Percentiles rank a stretch among this genome's conserved stretches.
Conservation (phyloP, 1,140 invertebrate species). For the Cotesia chilonis region DNA sequence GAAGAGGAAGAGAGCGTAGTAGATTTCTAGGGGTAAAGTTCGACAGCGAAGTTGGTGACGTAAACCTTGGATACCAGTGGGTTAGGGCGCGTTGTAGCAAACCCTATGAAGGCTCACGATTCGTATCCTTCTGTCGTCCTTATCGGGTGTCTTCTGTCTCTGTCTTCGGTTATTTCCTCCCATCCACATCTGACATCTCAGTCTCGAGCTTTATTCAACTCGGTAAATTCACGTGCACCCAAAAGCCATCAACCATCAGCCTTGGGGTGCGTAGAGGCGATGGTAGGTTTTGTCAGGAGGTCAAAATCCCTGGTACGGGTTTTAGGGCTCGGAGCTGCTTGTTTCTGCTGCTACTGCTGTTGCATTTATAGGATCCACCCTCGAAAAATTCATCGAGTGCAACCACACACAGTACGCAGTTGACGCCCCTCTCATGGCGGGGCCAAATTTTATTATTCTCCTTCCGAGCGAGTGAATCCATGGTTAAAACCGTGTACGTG, state of each 20-base stretch:
- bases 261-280: constrained; percentile 15
- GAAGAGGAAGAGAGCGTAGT: neutral
- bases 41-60: neutral
- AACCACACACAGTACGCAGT: constrained; percentile 45
- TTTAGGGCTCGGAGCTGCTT: neutral
- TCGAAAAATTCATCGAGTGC: constrained; percentile 33
- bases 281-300: constrained; percentile 10
- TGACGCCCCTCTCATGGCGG: constrained; percentile 50
- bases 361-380: constrained; percentile 27
- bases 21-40: neutral
- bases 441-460: constrained; percentile 49
- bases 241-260: neutral
- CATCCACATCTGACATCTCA: neutral
- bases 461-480: constrained; percentile 45
- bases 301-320: constrained; percentile 6
- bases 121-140: neutral
- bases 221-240: neutral
- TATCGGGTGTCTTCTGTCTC: neutral
- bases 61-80: constrained; percentile 4
- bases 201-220: neutral
- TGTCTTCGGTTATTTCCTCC: too few species aligned
- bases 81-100: neutral
- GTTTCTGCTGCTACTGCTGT: neutral
- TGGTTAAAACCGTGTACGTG: constrained; percentile 28
- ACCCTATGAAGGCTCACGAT: neutral